Conservation (phyloP, 2,888 invertebrate species). For the Sicus ferrugineus region DNA sequence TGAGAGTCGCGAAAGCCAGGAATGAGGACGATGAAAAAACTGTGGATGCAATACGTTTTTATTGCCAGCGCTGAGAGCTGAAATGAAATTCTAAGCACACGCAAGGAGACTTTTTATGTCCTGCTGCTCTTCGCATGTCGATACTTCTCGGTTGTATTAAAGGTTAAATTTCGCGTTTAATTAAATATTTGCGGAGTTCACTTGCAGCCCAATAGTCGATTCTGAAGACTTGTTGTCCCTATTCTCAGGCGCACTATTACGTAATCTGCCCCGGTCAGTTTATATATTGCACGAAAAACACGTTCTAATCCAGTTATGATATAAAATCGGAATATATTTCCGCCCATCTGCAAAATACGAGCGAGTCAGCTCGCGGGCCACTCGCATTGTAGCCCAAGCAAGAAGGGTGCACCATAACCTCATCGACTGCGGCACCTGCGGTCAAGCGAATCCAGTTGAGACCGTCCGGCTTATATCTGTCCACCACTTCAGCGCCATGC, state of each 20-base stretch:
- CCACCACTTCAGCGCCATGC: background rate
- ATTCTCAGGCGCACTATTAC: too few species aligned
- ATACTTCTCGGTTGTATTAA: slow-evolving; percentile 23
- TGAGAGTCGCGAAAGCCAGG: slow-evolving; percentile 19
- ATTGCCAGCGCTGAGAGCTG: slow-evolving; percentile 34
- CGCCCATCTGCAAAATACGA: too few species aligned
- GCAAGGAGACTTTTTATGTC: slow-evolving; percentile 5
- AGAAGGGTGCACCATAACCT: too few species aligned
- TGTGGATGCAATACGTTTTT: slow-evolving; percentile 40
- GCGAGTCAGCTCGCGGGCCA: too few species aligned
- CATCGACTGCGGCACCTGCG: too few species aligned
- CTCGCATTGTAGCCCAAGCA: too few species aligned
- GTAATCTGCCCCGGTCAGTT: too few species aligned
- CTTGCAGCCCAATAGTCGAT: background rate
- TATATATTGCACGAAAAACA: too few species aligned
- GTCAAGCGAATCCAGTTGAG: background rate
- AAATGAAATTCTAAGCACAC: slow-evolving; percentile 31
- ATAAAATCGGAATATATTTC: background rate
- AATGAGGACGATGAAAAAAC: slow-evolving; percentile 22
- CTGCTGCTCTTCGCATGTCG: background rate
- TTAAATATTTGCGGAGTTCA: slow-evolving; percentile 50
- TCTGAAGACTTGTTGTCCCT: too few species aligned
- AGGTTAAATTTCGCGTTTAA: slow-evolving; percentile 55
- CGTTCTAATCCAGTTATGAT: background rate
- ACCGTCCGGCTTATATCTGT: background rate